Evolutionary conservation across 2,113 vertebrate species (phyloP).

Genomic region (Hucho hucho): DNA sequence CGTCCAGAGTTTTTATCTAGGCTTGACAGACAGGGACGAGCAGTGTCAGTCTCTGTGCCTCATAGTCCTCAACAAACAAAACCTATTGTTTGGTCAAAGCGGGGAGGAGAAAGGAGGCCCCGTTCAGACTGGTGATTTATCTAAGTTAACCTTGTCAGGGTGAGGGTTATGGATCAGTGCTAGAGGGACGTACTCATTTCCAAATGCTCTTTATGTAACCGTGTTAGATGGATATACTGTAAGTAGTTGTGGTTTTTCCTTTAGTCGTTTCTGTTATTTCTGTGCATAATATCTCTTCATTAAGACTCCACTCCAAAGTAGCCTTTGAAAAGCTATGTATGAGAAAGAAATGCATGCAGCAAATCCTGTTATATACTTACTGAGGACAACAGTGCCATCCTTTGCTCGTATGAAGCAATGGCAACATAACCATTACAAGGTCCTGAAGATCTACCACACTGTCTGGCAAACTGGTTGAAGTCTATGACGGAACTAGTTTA

Average conservation of each 20-base stretch:
- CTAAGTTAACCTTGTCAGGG: slow-evolving; percentile 53
- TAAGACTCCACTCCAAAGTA: background rate
- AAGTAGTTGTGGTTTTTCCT: slow-evolving; percentile 12
- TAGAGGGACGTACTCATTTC: slow-evolving; percentile 51
- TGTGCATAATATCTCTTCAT: background rate
- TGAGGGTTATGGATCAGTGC: slow-evolving; percentile 58
- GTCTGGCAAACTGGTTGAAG: background rate
- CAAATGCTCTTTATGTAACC: slow-evolving; percentile 47
- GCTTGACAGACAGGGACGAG: slow-evolving; percentile 8
- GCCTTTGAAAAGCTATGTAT: background rate
- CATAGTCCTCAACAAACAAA: slow-evolving; percentile 26
- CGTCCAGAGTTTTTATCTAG: background rate
- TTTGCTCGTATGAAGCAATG: slow-evolving; percentile 48
- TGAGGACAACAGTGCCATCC: slow-evolving; percentile 64
- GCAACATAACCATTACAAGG: slow-evolving; percentile 13
- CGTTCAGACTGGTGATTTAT: slow-evolving; percentile 56
- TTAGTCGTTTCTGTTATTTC: background rate
- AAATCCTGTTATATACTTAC: background rate
- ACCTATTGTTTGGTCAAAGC: slow-evolving; percentile 40
- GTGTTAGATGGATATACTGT: slow-evolving; percentile 31
- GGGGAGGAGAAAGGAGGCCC: slow-evolving; percentile 23
- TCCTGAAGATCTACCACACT: background rate
- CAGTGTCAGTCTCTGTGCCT: slow-evolving; percentile 16
- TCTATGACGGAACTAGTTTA: no score
- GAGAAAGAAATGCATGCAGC: background rate